These are phyloP conservation scores for Punctoribates punctum DNA, from an alignment of 2,888 invertebrate species.

Conservation along the genomic window DNA sequence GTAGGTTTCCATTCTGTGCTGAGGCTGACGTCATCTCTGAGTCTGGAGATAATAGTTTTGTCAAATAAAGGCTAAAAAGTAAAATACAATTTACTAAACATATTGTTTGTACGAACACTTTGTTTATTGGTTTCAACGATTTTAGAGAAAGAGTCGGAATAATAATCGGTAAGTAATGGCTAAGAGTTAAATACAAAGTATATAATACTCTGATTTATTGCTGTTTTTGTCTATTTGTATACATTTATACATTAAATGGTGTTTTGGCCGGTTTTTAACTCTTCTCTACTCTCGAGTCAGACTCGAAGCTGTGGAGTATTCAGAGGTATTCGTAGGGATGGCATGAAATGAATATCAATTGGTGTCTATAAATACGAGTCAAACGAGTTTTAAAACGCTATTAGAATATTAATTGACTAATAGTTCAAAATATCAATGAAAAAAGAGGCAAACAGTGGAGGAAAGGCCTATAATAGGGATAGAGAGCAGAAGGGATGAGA, in stretches of 20 bases:
- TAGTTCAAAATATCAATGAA: constrained; percentile 29
- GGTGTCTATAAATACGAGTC: constrained; percentile 35
- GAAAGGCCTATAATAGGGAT: constrained; percentile 23
- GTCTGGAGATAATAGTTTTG: no score
- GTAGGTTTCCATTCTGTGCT: not conserved
- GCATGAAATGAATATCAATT: constrained; percentile 38
- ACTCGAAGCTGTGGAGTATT: not conserved
- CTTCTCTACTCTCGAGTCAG: not conserved
- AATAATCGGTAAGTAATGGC: no score
- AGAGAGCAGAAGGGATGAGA: constrained; percentile 28
- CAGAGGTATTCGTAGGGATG: not conserved
- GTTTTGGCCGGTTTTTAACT: not conserved
- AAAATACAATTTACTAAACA: no score
- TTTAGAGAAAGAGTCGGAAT: no score
- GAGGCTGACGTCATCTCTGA: not conserved
- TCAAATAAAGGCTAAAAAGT: no score
- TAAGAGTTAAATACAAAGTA: no score
- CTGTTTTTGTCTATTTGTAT: no score
- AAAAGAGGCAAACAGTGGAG: constrained; percentile 11
- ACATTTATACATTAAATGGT: no score
- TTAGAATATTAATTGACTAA: constrained; percentile 36
- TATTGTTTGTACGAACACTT: no score
- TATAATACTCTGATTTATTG: no score
- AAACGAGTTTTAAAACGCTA: constrained; percentile 32
- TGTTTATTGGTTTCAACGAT: no score